Evolutionary conservation across 2,797 vertebrate species (phyloP), one percentile per base, ranked within the genome.

Genomic region (Kryptopterus vitreolus): DNA sequence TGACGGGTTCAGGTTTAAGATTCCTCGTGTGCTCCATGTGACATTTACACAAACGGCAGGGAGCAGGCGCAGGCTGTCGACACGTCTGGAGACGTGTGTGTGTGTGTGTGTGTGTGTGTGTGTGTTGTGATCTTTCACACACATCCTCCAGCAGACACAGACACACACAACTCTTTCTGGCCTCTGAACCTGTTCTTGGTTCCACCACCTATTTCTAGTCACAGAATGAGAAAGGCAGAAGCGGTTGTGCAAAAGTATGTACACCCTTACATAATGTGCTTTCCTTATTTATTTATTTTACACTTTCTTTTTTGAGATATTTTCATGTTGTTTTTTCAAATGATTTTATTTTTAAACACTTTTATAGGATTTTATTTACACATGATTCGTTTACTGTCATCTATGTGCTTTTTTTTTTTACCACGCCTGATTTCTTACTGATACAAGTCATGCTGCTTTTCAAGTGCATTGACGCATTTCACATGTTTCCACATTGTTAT

Each of bases 11-110:
- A 89, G 86, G 84, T 83, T 86, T 10, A 83, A 89, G 89, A 91
- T 89, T 92, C 88, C 86, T 89, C 85, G 82, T 82, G 83, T 86
- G 88, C 89, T 89, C 81, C 76, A 86, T 85, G 85, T 86, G 89
- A 90, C 90, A 87, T 92, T 91, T 92, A 91, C 81, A 91, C 86
- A 90, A 91, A 87, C 82, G 76, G 82, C 78, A 87, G 83, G 73
- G 86, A 89, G 85, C 82, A 69, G 83, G 4, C 82, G 57, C 80
- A 83, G 84, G 87, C 84, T 86, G 83, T 77, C 58, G 62, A 82
- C 74, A 81, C 26, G 48, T 53, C 74, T 77, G 68, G 57, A 66
- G 53, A 73, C 29, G 83, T 50, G 78, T 58, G 73, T 71, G 76
- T 59, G 58, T 63, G 75, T 57, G 22, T 24, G 84, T 43, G 52